Percentiles rank a stretch among this genome's conserved stretches.
Evolutionary conservation across 2,113 vertebrate genomes (phyloP).

Genomic region (Tretioscincus oriximinensis): DNA sequence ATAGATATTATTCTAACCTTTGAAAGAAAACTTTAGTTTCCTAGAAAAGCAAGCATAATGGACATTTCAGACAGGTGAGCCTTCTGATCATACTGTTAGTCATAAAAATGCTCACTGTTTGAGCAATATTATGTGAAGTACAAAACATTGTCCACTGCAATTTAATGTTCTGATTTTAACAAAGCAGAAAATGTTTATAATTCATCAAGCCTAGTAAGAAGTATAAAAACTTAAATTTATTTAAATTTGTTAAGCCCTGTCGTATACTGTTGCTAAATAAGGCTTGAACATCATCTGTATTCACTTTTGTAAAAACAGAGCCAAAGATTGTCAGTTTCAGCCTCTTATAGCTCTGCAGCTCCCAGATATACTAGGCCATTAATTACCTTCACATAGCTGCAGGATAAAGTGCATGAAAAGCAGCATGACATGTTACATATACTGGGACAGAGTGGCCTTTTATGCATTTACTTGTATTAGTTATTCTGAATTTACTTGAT

Average conservation of each 20-base stretch:
- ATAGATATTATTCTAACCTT: conserved; percentile 29
- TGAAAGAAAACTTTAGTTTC: conserved; percentile 28
- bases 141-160: not conserved
- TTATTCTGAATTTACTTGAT: no score
- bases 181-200: not conserved
- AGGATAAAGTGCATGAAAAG: no score
- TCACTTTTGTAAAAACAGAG: not conserved
- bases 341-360: not conserved
- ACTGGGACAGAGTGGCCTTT: no score
- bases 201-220: not conserved
- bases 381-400: no score
- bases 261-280: not conserved
- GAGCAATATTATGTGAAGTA: rapidly evolving
- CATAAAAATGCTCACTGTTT: not conserved
- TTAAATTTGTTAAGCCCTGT: not conserved
- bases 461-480: no score
- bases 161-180: not conserved
- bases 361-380: not conserved
- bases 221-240: not conserved
- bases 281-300: not conserved
- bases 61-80: conserved; percentile 28
- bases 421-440: no score
- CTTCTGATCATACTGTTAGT: conserved; percentile 37
- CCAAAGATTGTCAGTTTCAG: not conserved
- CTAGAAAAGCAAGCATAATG: conserved; percentile 1